Conservation (phyloP, 2,113 vertebrate species). For the Forbesichthys agassizii region DNA sequence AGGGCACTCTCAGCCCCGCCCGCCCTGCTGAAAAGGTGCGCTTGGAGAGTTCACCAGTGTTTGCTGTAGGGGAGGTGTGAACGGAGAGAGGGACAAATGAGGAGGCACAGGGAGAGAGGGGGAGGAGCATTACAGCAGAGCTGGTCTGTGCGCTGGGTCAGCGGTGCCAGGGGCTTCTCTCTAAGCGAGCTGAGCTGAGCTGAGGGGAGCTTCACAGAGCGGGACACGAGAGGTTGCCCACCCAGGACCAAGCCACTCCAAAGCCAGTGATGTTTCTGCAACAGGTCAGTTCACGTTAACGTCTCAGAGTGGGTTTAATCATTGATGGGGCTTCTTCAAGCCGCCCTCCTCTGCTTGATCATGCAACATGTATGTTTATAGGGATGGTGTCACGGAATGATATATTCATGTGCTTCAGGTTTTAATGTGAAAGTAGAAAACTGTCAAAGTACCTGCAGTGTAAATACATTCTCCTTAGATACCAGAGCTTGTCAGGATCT, state of each 20-base stretch:
- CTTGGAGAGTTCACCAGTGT: background rate
- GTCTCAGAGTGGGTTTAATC: background rate
- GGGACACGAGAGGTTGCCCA: too few relatives aligned
- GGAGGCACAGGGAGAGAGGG: background rate
- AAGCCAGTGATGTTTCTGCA: constrained; percentile 36
- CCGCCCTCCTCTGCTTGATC: background rate
- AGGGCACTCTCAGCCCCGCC: too few relatives aligned
- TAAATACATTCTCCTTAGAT: too few relatives aligned
- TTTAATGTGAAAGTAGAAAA: too few relatives aligned
- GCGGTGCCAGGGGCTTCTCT: constrained; percentile 7
- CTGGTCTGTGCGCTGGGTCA: constrained; percentile 30
- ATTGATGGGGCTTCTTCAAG: background rate
- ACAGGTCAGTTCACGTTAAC: constrained; percentile 47
- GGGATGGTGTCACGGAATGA: too few relatives aligned
- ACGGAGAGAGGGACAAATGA: constrained; percentile 11
- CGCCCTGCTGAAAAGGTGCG: background rate
- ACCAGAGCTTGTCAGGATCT: too few relatives aligned
- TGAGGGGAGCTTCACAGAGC: too few relatives aligned
- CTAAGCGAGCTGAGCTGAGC: constrained; percentile 15
- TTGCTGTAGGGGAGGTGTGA: too few relatives aligned
- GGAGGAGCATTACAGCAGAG: constrained; percentile 21
- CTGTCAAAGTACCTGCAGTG: too few relatives aligned
- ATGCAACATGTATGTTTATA: too few relatives aligned
- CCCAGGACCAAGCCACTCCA: background rate
- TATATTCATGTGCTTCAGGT: too few relatives aligned